phyloP scores from a whole-genome alignment of 2,888 invertebrate species.

The Hyppa rectilinea region DNA sequence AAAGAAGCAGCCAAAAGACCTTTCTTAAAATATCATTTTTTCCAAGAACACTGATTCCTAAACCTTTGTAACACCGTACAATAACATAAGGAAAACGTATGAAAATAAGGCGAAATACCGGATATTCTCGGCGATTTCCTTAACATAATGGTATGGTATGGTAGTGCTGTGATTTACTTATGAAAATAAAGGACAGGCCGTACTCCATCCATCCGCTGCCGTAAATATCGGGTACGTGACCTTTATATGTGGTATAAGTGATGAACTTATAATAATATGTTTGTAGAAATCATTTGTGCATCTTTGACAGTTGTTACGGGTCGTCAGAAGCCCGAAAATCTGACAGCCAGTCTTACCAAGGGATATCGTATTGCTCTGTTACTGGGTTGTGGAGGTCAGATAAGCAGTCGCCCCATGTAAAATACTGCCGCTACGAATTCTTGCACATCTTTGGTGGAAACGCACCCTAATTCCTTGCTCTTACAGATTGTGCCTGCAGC shows the following conservation, averaged over 20 bases:
- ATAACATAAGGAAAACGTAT: conserved; percentile 32
- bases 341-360: too few species aligned
- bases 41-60: neutral
- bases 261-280: neutral
- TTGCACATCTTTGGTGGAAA: too few species aligned
- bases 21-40: neutral
- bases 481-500: too few species aligned
- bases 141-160: conserved; percentile 18
- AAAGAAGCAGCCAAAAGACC: neutral
- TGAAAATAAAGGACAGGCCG: conserved; percentile 53
- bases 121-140: conserved; percentile 27
- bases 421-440: too few species aligned
- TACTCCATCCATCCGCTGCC: conserved; percentile 39
- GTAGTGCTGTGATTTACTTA: conserved; percentile 56
- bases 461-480: too few species aligned
- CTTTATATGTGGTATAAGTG: conserved; percentile 17
- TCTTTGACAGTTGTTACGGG: too few species aligned
- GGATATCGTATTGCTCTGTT: too few species aligned
- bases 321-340: too few species aligned
- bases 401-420: too few species aligned
- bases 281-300: too few species aligned
- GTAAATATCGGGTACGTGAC: conserved; percentile 65
- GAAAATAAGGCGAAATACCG: conserved; percentile 15
- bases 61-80: conserved; percentile 16
- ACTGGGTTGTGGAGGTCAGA: too few species aligned